A percentile compares a stretch with the other conserved stretches of the same genome.
Evolutionary conservation across 2,888 invertebrate species (phyloP).

Genomic region (Hemistola chrysoprasaria): DNA sequence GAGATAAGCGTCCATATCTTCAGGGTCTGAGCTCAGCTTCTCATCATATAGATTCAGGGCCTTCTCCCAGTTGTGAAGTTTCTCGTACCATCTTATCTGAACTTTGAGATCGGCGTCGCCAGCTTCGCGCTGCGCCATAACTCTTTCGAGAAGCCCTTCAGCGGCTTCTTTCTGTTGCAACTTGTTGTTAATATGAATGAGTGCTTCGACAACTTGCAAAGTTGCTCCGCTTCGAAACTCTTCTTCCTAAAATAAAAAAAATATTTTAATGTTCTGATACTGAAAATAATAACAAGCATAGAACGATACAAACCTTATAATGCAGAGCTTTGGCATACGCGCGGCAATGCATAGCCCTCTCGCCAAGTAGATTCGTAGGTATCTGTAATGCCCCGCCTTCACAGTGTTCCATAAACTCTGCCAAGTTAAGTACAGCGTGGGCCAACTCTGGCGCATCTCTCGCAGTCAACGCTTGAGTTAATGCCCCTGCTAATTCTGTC

Average conservation of each 20-base stretch:
- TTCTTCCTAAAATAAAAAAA: constrained; percentile 84
- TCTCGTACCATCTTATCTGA: constrained; percentile 98
- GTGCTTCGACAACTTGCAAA: constrained; percentile 94
- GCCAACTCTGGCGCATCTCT: constrained; percentile 98
- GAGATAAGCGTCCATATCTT: constrained; percentile 90
- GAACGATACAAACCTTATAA: constrained; percentile 68
- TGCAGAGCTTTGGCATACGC: constrained; percentile 85
- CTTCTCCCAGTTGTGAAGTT: constrained; percentile 99
- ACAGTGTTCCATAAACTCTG: constrained; percentile 99
- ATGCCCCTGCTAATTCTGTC: constrained; percentile 90
- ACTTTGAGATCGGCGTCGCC: constrained; percentile 81
- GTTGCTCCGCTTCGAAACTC: constrained; percentile 93
- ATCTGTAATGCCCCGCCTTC: constrained; percentile 97
- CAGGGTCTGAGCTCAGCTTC: constrained; percentile 84
- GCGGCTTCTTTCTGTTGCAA: constrained; percentile 99
- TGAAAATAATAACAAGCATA: constrained; percentile 75
- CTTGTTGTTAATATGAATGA: constrained; percentile 98
- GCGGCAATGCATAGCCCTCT: constrained; percentile 96
- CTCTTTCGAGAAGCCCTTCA: constrained; percentile 94
- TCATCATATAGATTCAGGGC: constrained; percentile 94
- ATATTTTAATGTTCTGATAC: no score
- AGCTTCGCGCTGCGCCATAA: constrained; percentile 90
- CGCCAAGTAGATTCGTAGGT: constrained; percentile 92
- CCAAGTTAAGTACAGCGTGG: constrained; percentile 97
- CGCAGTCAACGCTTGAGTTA: constrained; percentile 94